Conservation (phyloP, 1,140 invertebrate genomes). For the Stegodyphus dumicola region DNA sequence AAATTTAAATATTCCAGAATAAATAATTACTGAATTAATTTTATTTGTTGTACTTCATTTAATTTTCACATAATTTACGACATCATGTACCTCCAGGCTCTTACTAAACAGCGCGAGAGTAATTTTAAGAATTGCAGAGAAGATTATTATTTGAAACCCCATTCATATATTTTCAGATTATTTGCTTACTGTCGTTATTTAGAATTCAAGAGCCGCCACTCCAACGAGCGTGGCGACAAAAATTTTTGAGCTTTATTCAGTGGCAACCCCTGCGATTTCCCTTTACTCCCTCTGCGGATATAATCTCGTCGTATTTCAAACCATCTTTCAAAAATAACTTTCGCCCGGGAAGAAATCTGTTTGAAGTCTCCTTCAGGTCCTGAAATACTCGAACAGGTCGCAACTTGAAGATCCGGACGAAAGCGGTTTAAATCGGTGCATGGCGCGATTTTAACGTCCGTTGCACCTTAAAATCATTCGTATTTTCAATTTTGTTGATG, state of each 20-base stretch:
- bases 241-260: background rate
- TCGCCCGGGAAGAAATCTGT: background rate
- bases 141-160: background rate
- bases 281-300: background rate
- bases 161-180: background rate
- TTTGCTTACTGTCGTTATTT: background rate
- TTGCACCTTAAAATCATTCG: too few species aligned
- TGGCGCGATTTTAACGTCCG: too few species aligned
- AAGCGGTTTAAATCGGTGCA: too few species aligned
- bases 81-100: background rate
- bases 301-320: background rate
- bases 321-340: slow-evolving; percentile 1
- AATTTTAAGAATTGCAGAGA: background rate
- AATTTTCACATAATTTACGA: background rate
- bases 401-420: too few species aligned
- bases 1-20: too few species aligned
- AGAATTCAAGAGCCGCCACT: background rate
- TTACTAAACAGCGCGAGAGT: background rate
- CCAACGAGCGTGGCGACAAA: background rate
- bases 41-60: background rate
- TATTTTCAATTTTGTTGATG: too few species aligned
- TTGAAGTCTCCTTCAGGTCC: background rate
- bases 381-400: background rate
- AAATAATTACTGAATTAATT: background rate
- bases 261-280: background rate